These are phyloP conservation scores for Podarcis raffonei DNA, from an alignment of 2,113 vertebrate species.

Conservation along the genomic window DNA sequence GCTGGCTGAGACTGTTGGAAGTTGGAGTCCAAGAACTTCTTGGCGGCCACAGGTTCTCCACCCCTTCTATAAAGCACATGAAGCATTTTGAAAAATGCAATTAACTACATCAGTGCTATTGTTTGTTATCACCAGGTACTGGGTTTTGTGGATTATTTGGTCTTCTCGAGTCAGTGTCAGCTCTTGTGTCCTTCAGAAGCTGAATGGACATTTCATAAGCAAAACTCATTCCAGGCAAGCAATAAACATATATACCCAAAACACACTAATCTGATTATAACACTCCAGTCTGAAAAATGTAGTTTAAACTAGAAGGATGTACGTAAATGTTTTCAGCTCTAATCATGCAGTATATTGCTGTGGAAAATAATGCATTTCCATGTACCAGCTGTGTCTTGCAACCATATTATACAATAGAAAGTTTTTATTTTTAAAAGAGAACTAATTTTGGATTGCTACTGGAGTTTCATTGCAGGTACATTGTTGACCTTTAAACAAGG, in stretches of 20 bases:
- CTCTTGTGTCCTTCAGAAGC: background rate
- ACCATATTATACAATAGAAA: background rate
- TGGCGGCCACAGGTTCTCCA: background rate
- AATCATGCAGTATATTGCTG: background rate
- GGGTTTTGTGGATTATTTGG: background rate
- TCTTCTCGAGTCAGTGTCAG: background rate
- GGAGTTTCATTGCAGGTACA: conserved; percentile 51
- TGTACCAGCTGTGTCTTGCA: background rate
- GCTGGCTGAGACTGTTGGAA: background rate
- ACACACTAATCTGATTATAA: background rate
- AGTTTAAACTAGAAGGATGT: background rate
- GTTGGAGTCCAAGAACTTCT: background rate
- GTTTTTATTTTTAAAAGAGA: background rate
- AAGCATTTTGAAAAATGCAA: background rate
- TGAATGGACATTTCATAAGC: background rate
- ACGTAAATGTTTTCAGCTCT: background rate
- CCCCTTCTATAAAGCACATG: background rate
- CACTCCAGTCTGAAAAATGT: background rate
- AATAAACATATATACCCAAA: background rate
- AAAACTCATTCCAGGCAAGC: background rate
- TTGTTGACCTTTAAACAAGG: conserved; percentile 64
- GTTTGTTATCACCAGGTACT: background rate
- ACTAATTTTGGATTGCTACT: conserved; percentile 47
- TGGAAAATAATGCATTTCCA: background rate
- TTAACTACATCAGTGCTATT: background rate